These are phyloP conservation scores for Furcifer pardalis DNA, from an alignment of 2,797 vertebrate genomes.

Conservation along the genomic window DNA sequence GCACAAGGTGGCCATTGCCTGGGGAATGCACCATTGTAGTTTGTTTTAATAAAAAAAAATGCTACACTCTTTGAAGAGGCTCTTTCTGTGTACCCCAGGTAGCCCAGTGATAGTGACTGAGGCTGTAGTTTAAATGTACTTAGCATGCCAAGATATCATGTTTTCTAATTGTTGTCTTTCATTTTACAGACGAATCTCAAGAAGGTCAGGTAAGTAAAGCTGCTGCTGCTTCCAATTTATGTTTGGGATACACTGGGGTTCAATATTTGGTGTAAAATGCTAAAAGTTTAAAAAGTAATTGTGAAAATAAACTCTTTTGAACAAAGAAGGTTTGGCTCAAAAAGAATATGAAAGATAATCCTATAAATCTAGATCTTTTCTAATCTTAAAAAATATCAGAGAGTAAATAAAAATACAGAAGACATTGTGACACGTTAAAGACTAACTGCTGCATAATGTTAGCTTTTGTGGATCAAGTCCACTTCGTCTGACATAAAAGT, in stretches of 20 bases:
- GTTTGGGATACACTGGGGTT: not conserved
- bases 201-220: constrained; percentile 69
- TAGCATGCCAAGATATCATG: not conserved
- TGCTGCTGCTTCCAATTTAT: constrained; percentile 4
- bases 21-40: too few relatives aligned
- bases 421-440: too few relatives aligned
- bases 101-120: not conserved
- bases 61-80: too few relatives aligned
- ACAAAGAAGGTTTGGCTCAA: not conserved
- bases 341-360: not conserved
- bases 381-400: too few relatives aligned
- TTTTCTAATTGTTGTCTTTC: constrained; percentile 48
- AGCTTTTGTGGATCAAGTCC: too few relatives aligned
- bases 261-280: not conserved
- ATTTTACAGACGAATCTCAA: constrained; percentile 69
- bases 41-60: too few relatives aligned
- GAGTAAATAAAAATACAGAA: too few relatives aligned
- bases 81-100: too few relatives aligned
- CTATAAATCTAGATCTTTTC: not conserved
- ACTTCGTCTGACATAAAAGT: too few relatives aligned
- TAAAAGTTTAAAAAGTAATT: not conserved
- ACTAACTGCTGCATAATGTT: too few relatives aligned
- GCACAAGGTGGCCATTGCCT: too few relatives aligned
- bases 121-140: not conserved
- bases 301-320: not conserved